Evolutionary conservation across 2,797 vertebrate species (phyloP).

Genomic region (Acropternis orthonyx): DNA sequence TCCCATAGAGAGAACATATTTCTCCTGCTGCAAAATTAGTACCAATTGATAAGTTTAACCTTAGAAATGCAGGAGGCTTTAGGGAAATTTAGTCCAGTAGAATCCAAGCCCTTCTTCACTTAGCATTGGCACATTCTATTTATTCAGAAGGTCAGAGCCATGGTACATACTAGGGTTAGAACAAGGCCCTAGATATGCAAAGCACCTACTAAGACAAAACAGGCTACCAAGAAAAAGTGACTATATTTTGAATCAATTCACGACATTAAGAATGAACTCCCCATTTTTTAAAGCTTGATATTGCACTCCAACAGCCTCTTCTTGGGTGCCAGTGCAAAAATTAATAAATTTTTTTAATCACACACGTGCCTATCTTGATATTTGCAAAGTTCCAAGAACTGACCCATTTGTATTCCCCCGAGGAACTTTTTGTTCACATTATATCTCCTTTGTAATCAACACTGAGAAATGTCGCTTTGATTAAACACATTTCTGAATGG

Average conservation of each 20-base stretch:
- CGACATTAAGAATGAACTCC: neutral
- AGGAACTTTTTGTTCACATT: slow-evolving; percentile 70
- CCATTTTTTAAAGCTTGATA: neutral
- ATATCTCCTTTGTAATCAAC: slow-evolving; percentile 80
- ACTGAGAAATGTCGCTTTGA: slow-evolving; percentile 80
- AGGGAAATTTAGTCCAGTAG: neutral
- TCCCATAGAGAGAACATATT: neutral
- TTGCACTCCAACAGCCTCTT: neutral
- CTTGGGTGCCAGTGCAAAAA: slow-evolving; percentile 25
- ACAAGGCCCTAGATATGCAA: neutral
- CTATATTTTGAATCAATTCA: neutral
- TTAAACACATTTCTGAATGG: slow-evolving; percentile 78
- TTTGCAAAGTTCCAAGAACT: slow-evolving; percentile 16
- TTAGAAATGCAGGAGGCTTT: neutral
- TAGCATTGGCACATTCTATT: neutral
- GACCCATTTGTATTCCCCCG: slow-evolving; percentile 48
- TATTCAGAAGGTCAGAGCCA: neutral
- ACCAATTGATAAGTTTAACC: neutral
- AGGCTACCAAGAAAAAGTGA: neutral
- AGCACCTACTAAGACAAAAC: neutral
- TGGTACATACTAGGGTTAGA: neutral
- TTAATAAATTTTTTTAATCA: neutral
- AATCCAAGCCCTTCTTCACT: neutral
- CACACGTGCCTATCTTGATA: neutral
- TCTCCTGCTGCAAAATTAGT: neutral